These are phyloP conservation scores for Saguinus imperator DNA, from an alignment of 2,113 vertebrate species.

Conservation along the genomic window DNA sequence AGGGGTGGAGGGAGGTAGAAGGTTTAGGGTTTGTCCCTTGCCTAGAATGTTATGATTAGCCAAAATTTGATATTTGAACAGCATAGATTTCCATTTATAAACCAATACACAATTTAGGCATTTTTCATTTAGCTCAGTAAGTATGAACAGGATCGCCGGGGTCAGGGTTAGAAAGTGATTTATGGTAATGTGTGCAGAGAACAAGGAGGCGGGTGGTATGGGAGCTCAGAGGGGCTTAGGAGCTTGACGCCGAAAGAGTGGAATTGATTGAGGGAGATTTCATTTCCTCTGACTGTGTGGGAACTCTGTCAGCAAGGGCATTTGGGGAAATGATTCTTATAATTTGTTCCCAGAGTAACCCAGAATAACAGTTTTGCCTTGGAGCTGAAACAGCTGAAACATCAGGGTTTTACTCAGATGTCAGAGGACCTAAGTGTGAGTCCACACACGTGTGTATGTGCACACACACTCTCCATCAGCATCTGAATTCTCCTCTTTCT, in stretches of 20 bases:
- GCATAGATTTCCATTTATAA: neutral
- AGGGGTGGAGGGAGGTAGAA: fast-evolving
- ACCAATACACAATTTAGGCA: neutral
- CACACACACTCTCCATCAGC: no score
- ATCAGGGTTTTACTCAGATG: neutral
- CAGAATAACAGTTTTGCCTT: neutral
- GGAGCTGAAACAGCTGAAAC: neutral
- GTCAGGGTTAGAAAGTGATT: neutral
- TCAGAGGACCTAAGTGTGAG: neutral
- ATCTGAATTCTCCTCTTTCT: neutral
- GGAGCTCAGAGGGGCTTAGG: neutral
- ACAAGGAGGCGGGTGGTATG: fast-evolving
- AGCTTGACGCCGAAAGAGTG: neutral
- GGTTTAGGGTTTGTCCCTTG: fast-evolving
- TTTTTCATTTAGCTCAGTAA: neutral
- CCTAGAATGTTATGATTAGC: neutral
- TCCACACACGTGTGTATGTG: fast-evolving
- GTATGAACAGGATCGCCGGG: neutral
- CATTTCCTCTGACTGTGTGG: neutral
- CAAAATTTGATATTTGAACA: neutral
- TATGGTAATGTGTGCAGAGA: neutral
- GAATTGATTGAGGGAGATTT: neutral
- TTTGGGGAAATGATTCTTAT: neutral
- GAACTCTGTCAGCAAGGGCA: neutral
- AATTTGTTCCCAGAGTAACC: slow-evolving; percentile 35